A percentile compares a stretch with the other conserved stretches of the same genome.
Evolutionary conservation across 2,113 vertebrate species (phyloP).

Genomic region (Uria aalge): DNA sequence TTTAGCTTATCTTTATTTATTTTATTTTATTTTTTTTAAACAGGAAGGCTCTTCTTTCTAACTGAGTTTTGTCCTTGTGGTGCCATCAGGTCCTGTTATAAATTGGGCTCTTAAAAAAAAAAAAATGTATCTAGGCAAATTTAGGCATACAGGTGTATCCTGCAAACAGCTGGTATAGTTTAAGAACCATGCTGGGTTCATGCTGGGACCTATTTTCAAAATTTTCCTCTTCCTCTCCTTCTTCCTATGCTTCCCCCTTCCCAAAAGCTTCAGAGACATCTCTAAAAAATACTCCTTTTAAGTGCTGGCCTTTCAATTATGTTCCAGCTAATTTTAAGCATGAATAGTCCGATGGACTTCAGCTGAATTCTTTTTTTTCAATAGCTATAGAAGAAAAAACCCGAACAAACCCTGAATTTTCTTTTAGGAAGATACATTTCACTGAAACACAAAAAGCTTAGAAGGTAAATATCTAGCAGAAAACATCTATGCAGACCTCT

Average conservation of each 20-base stretch:
- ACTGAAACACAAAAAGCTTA: neutral
- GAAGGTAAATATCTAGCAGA: neutral
- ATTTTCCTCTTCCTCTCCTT: conserved; percentile 41
- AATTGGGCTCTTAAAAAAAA: neutral
- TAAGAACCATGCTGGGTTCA: conserved; percentile 25
- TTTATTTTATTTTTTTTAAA: neutral
- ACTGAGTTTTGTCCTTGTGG: neutral
- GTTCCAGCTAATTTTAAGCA: conserved; percentile 2
- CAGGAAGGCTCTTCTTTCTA: conserved; percentile 33
- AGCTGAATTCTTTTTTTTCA: neutral
- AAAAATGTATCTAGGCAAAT: neutral
- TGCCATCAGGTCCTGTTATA: neutral
- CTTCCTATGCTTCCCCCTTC: neutral
- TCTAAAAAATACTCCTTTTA: neutral
- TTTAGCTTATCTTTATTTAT: neutral
- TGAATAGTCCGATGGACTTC: neutral
- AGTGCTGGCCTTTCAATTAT: neutral
- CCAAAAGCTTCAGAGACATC: neutral
- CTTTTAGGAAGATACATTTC: neutral
- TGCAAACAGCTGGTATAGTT: conserved; percentile 14
- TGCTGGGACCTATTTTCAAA: conserved; percentile 35
- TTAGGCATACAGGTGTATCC: conserved; percentile 48
- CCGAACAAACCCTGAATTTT: neutral
- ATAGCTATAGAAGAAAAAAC: neutral
- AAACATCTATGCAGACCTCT: neutral